Conservation (phyloP, 2,797 vertebrate species). For the Aplochiton taeniatus region DNA sequence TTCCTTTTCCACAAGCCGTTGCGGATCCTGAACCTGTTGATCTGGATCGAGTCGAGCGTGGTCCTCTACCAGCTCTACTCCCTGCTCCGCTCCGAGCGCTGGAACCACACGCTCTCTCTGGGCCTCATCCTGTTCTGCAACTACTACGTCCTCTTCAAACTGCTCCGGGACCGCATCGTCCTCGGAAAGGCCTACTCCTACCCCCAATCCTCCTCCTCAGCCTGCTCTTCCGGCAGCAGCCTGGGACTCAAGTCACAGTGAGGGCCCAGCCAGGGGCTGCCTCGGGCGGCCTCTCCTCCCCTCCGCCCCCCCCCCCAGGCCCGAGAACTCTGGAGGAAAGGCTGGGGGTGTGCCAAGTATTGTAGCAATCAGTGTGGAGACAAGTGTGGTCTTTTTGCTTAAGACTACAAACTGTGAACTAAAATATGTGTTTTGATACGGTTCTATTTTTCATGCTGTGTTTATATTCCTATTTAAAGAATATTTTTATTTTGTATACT, state of each 20-base stretch:
- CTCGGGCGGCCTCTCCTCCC: constrained; percentile 8
- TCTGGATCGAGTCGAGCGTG: constrained; percentile 94
- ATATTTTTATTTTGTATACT: constrained; percentile 99
- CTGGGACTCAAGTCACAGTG: constrained; percentile 90
- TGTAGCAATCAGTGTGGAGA: constrained; percentile 21
- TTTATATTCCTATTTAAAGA: constrained; percentile 99
- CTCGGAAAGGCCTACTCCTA: constrained; percentile 95
- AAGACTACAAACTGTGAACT: constrained; percentile 73
- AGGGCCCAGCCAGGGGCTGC: constrained; percentile 26
- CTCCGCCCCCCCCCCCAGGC: constrained; percentile 15
- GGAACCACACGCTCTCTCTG: constrained; percentile 98
- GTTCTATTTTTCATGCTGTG: constrained; percentile 98
- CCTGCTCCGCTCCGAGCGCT: constrained; percentile 96
- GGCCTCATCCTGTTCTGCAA: constrained; percentile 99
- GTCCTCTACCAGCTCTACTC: constrained; percentile 98
- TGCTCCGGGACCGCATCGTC: constrained; percentile 95
- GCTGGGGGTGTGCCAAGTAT: not conserved
- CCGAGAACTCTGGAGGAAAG: constrained; percentile 37
- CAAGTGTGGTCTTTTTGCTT: constrained; percentile 32
- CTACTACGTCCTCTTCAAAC: constrained; percentile 98
- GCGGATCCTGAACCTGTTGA: constrained; percentile 97
- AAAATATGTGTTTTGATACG: constrained; percentile 91
- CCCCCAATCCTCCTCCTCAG: constrained; percentile 78
- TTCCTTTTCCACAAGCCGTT: constrained; percentile 98
- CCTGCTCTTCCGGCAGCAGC: constrained; percentile 40